Base-by-base conservation (phyloP, 2,797 vertebrate species). In the Notamacropus eugenii region DNA sequence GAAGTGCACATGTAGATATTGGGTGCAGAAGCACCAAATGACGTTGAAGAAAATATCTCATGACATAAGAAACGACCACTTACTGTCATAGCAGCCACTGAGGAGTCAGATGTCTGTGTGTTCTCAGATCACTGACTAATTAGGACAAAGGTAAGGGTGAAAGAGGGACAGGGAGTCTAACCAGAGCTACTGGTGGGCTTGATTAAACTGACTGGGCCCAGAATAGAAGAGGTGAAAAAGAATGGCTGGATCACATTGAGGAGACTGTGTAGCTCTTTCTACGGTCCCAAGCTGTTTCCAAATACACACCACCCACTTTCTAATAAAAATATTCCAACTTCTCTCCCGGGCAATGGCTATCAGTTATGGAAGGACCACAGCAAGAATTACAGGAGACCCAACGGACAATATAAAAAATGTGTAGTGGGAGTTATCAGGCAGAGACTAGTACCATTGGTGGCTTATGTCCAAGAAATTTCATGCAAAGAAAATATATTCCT, bases 391-490 rank as follows among this genome's bases (percentile, higher is more conserved):
- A 50, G 40, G 24, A 1, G 40, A 50, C 9, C 24, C 40, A 87
- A 46, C 4, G 11, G 40, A 50, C 2, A 87, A 10, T 27, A 46
- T 11, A 24, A 50, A 87, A 46, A 87, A 27, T 87, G 40, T 87
- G 22, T 87, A 46, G 74, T 50, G 13, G 9, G 74, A 2, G 24
- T 74, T 74, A 50, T 87, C 19, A 74, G n/a, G 67, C 67, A 74
- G 1, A 10, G 19, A 0, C 2, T 74, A 40, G 67, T 3, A 40
- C 19, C n/a, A 8, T 1, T 74, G n/a, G 9, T 74, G 19, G 0
- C 10, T 74, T 74, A n/a, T 40, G 19, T 24, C 19, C 2, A 40
- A 22, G 34, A 74, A 40, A 22, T 22, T 2, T 19, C 16, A 74
- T 40, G 16, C 40, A 74, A 74, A 40, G 6, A n/a, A 74, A 40